Percentiles rank a stretch among this genome's conserved stretches.
Evolutionary conservation across 2,113 vertebrate species (phyloP).

Genomic region (Pelusios castaneus): DNA sequence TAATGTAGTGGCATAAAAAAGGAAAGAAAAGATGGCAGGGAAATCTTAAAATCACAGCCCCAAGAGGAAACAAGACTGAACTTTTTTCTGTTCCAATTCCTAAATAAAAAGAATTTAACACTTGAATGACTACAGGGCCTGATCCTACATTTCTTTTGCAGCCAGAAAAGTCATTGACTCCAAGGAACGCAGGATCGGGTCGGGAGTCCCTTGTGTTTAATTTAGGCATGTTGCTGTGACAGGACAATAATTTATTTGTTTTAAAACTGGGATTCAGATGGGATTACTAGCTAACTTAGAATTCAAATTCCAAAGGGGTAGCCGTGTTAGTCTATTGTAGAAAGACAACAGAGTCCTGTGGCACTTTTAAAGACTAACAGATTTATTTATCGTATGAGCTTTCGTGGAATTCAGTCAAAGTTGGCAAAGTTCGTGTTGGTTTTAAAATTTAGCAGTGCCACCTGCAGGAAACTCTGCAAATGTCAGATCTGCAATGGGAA

Average conservation of each 20-base stretch:
- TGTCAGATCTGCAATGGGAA: not conserved
- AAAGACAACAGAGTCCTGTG: too few species aligned
- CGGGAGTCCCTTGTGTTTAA: not conserved
- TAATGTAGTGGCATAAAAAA: accelerated
- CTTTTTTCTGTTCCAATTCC: not conserved
- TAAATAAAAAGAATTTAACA: not conserved
- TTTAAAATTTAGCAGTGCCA: constrained; percentile 73
- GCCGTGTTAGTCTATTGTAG: too few species aligned
- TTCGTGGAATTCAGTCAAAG: not conserved
- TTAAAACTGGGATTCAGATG: constrained; percentile 19
- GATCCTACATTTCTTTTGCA: not conserved
- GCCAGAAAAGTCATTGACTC: not conserved
- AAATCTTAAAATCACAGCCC: not conserved
- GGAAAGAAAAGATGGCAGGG: not conserved
- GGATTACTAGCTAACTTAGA: constrained; percentile 3
- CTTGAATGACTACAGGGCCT: not conserved
- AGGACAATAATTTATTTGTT: not conserved
- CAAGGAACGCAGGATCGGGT: not conserved
- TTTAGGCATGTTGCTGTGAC: not conserved
- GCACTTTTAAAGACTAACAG: too few species aligned
- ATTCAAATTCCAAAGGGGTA: too few species aligned
- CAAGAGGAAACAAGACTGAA: not conserved
- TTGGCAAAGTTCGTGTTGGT: constrained; percentile 18
- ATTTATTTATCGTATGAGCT: too few species aligned
- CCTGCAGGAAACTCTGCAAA: constrained; percentile 50